Base-by-base conservation (phyloP, 92 coral and sea anemone genomes). In the Porites cylindrica region DNA sequence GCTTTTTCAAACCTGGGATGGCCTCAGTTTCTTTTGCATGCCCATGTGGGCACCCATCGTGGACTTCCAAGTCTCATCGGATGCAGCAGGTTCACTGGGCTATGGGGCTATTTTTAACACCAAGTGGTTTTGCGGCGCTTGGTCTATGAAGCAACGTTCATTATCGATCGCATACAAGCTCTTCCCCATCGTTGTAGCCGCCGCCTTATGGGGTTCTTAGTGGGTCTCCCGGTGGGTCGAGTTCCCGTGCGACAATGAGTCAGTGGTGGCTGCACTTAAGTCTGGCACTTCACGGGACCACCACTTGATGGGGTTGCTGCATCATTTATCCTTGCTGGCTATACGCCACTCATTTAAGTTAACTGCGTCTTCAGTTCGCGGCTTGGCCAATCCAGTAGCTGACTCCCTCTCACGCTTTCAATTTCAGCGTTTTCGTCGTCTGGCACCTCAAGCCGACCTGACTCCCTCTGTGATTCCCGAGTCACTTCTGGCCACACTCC, bases 211-310 rank as follows among this genome's bases (percentile, higher is more conserved):
- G 91, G 81, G 86, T 70, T 72, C 47, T 29, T 19, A 8, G 13
- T 87, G 86, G 91, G 18, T 24, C 3, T 65, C 85, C 6, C 14
- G 47, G 75, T 64, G 18, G 74, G 74, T 65, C 14, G 64, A 76
- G 81, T 86, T 69, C 63, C 11, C 58, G 51, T 79, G 43, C n/a
- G 86, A 87, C 72, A 87, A 77, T 59, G 50, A 73, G 21, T 82
- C 90, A 10, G 85, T 86, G 65, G 85, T 86, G 64, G 86, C 73
- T 29, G 65, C 80, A 5, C 74, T 87, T 18, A 80, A 74, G 23
- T 80, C 86, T 52, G 80, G 80, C 14, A 53, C 66, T 1, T 76
- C 66, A 11, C 14, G 56, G 66, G 78, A 74, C 62, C 73, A 11
- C 29, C 20, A n/a, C 18, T 10, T 70, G 10, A 86, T 86, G 90